Base-by-base conservation (phyloP, 2,113 vertebrate genomes). In the Lepidothrix coronata region DNA sequence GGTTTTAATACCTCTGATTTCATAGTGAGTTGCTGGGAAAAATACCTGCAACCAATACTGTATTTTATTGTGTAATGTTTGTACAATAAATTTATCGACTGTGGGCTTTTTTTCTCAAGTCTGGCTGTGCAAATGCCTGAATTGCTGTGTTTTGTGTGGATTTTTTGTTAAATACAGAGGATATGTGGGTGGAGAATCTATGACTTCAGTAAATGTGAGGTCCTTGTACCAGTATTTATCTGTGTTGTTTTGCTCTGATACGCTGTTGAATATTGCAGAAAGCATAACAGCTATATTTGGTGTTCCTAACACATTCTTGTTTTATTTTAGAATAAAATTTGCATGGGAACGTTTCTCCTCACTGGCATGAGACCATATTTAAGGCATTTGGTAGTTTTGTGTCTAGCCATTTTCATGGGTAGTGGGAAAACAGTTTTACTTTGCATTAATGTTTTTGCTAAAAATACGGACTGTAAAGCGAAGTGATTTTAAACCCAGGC, bases 401-500 rank as follows among this genome's bases (percentile, higher is more conserved):
- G 16, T 52, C 33, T 83, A 72, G 37, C 24, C 7, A 7, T 89
- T 92, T 63, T 61, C 27, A 27, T 13, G 21, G 37, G 8, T 3
- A 52, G 57, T 52, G 59, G 20, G 37, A 37, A 78, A 72, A 1
- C 28, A 74, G 8, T 57, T 66, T 63, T 57, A 48, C 43, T 74
- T 81, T 71, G 37, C 59, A 33, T 66, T 49, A 72, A 43, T 67
- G 30, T 14, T 70, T 66, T 59, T 31, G 13, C 84, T 43, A 11
- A 79, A 75, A 61, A 90, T 62, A 73, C 11, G 4, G 63, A 61
- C 75, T 65, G 58, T 86, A 81, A 96, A 90, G 87, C 30, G 37
- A 79, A 94, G 88, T 88, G 89, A 91, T 93, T 97, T 95, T 94
- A 97, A 97, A 96, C 84, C 85, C 90, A 83, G 27, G 83, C 37